phyloP scores from a whole-genome alignment of 2,797 vertebrate species.

The Coluber constrictor region DNA sequence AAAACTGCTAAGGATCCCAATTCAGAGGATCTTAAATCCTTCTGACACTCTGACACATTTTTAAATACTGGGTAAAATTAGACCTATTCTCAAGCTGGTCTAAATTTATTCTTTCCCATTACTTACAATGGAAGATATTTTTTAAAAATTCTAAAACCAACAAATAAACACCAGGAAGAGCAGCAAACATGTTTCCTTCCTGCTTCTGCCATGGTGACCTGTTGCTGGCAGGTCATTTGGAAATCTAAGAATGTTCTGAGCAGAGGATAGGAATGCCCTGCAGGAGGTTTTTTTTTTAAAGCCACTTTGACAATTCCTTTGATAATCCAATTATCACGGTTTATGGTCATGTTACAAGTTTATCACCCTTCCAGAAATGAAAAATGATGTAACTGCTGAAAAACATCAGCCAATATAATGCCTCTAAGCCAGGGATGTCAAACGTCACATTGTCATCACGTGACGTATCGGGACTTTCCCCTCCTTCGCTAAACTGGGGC shows the following conservation, averaged over 20 bases:
- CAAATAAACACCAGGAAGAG: not conserved
- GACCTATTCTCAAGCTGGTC: not conserved
- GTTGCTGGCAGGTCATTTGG: not conserved
- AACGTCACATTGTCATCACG: too few relatives aligned
- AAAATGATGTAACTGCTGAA: not conserved
- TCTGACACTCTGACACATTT: not conserved
- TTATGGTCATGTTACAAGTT: not conserved
- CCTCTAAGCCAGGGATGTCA: too few relatives aligned
- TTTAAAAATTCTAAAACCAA: not conserved
- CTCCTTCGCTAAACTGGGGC: too few relatives aligned
- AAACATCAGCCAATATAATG: not conserved
- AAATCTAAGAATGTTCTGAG: not conserved
- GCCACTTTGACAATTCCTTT: not conserved
- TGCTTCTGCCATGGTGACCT: not conserved
- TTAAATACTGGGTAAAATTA: not conserved
- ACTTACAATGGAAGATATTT: not conserved
- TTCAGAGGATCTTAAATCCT: not conserved
- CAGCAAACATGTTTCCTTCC: not conserved
- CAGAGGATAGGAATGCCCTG: not conserved
- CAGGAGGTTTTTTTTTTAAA: not conserved
- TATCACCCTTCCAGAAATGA: not conserved
- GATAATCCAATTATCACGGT: not conserved
- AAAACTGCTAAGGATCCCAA: not conserved
- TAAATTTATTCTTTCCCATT: not conserved
- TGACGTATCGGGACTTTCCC: too few relatives aligned